Base-by-base conservation (phyloP, 2,797 vertebrate genomes). In the Falco peregrinus region DNA sequence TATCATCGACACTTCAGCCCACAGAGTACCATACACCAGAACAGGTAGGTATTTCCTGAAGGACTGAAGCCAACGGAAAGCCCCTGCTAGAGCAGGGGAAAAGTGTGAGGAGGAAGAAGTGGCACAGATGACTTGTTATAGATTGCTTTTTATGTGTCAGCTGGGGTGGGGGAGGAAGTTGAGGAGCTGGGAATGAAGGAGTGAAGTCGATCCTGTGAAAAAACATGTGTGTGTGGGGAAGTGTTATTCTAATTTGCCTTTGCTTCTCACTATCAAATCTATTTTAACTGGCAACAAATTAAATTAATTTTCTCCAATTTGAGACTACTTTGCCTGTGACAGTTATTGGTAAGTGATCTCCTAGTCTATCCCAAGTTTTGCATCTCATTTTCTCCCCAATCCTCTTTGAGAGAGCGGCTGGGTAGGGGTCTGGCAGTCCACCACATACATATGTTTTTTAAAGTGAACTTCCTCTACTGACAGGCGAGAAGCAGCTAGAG, bases 201-300 rank as follows among this genome's bases (percentile, higher is more conserved):
- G 5, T 50, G 19, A 74, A 65, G 25, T 24, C 47, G 47, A 68
- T 47, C 28, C 6, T 47, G 29, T 14, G 17, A 20, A 61, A 67
- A 60, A 54, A 20, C 21, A 9, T 20, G 11, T 45, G 4, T 4
- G 2, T 2, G 4, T 5, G 6, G 13, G 18, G 2, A 37, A 63
- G 14, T 16, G 11, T 50, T 80, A 8, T 37, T 70, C 51, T 64
- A 64, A 29, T 39, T 64, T 45, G 43, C 18, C 43, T 45, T 45
- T 45, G 43, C 43, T 45, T 45, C 43, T 18, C 43, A 45, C 43
- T 45, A 16, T 37, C 26, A 77, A 56, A 50, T 24, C 6, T 63
- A 26, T 85, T 70, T 67, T 47, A 85, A 79, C 5, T 76, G 53
- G 54, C 53, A 78, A 75, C 1, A 82, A 26, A 25, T 26, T 21